Conservation (phyloP, 2,113 vertebrate genomes). For the Sialia sialis region DNA sequence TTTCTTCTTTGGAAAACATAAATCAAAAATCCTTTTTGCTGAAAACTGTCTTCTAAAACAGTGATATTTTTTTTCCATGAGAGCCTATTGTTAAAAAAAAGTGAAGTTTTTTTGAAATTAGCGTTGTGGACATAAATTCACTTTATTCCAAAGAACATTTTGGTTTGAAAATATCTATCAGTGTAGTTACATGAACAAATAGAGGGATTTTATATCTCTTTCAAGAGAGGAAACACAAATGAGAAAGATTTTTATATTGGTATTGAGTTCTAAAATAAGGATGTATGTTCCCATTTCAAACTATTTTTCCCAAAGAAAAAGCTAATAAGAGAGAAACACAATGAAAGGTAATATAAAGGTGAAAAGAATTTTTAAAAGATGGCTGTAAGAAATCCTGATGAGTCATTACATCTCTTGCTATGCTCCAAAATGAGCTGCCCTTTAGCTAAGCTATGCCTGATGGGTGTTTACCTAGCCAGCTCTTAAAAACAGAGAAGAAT, state of each 20-base stretch:
- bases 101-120: background rate
- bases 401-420: background rate
- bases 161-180: background rate
- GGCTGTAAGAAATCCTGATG: background rate
- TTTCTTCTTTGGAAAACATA: background rate
- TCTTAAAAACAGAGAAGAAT: background rate
- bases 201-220: background rate
- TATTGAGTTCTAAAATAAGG: background rate
- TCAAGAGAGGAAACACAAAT: background rate
- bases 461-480: background rate
- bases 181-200: background rate
- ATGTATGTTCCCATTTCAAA: background rate
- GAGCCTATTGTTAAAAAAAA: background rate
- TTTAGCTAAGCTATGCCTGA: background rate
- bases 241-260: background rate
- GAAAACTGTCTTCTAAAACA: background rate
- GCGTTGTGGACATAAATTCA: background rate
- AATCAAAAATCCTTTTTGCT: background rate
- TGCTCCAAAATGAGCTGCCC: background rate
- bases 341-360: background rate
- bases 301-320: background rate
- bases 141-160: background rate
- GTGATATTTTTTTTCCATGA: background rate
- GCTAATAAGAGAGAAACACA: background rate
- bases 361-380: background rate